Conservation (phyloP, 2,797 vertebrate species). For the Eleutherodactylus coqui region DNA sequence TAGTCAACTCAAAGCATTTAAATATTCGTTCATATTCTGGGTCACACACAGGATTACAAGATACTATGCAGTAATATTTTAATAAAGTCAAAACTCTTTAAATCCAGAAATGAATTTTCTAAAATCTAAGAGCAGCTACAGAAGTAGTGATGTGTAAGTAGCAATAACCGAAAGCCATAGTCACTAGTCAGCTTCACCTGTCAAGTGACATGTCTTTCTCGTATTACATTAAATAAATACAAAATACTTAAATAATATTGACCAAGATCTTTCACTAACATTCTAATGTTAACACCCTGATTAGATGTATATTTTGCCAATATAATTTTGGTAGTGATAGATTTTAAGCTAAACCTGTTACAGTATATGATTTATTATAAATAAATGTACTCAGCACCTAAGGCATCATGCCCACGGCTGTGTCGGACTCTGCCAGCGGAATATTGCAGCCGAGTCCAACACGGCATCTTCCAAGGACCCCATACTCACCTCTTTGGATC, state of each 20-base stretch:
- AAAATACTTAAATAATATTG: background rate
- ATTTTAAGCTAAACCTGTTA: background rate
- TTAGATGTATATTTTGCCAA: background rate
- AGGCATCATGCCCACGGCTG: too few species aligned
- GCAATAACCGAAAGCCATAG: background rate
- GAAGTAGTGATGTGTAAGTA: background rate
- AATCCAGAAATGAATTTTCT: background rate
- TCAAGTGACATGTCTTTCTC: background rate
- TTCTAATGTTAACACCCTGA: background rate
- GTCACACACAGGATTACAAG: conserved; percentile 18
- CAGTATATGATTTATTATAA: background rate
- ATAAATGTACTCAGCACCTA: too few species aligned
- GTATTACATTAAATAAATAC: background rate
- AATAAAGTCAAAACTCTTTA: background rate
- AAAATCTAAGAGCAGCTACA: background rate
- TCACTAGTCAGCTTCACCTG: background rate
- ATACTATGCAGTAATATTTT: background rate
- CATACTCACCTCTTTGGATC: too few species aligned
- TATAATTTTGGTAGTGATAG: background rate
- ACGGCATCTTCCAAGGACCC: too few species aligned
- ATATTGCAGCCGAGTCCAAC: too few species aligned
- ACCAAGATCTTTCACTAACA: background rate
- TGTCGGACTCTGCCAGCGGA: too few species aligned
- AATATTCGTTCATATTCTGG: background rate
- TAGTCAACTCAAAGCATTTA: background rate